These are phyloP conservation scores for Drosophila robusta DNA, from an alignment of 2,888 invertebrate genomes.

Conservation along the genomic window DNA sequence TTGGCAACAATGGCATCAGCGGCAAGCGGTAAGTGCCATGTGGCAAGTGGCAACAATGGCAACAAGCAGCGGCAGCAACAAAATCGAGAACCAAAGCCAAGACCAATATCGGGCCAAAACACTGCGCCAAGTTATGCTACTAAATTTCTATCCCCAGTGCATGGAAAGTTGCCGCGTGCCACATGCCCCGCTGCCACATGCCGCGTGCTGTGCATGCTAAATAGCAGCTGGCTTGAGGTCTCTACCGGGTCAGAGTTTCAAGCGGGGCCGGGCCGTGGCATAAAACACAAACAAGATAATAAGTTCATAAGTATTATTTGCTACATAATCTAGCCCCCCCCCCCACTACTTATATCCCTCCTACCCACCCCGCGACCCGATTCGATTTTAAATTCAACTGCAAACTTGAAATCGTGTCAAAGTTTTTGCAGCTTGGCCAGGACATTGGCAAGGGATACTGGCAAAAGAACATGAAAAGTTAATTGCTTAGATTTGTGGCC, in stretches of 20 bases:
- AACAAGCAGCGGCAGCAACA: constrained; percentile 32
- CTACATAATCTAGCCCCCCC: constrained; percentile 58
- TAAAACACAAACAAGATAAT: constrained; percentile 77
- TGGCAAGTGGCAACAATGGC: constrained; percentile 24
- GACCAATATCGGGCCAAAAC: constrained; percentile 69
- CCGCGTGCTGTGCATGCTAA: constrained; percentile 76
- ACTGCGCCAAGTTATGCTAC: constrained; percentile 72
- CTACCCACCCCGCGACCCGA: constrained; percentile 15
- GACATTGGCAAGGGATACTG: constrained; percentile 33
- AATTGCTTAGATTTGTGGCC: constrained; percentile 59
- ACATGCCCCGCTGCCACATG: constrained; percentile 30
- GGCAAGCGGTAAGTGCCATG: constrained; percentile 19
- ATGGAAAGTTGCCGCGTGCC: constrained; percentile 48
- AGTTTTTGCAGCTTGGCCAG: constrained; percentile 34
- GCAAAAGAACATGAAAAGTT: constrained; percentile 51
- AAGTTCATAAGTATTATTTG: constrained; percentile 80
- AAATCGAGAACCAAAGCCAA: constrained; percentile 44
- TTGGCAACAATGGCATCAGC: constrained; percentile 64
- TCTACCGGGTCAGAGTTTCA: constrained; percentile 18
- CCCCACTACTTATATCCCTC: neutral
- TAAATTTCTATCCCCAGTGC: constrained; percentile 77
- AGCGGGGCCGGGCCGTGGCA: constrained; percentile 18
- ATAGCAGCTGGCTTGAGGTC: constrained; percentile 27
- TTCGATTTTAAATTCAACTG: constrained; percentile 67
- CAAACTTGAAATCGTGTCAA: constrained; percentile 64